Evolutionary conservation across 2,888 invertebrate genomes (phyloP).

Genomic region (Cepaea hortensis): DNA sequence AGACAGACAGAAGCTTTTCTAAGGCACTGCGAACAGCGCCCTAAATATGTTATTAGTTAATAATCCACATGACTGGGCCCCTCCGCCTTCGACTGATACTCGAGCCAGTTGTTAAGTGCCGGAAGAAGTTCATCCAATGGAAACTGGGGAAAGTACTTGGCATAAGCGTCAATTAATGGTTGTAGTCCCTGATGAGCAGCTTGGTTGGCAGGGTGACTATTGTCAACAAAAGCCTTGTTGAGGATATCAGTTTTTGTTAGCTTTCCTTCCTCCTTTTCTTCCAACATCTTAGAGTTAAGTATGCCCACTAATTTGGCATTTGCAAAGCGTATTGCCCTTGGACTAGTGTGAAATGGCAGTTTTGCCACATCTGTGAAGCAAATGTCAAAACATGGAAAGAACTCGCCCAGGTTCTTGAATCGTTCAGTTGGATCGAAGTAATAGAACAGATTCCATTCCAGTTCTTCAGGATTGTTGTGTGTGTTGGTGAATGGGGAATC

Average conservation of each 20-base stretch:
- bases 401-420: constrained; percentile 22
- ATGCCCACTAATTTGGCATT: constrained; percentile 37
- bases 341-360: constrained; percentile 46
- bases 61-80: not conserved
- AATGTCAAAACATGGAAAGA: constrained; percentile 47
- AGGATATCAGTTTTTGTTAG: constrained; percentile 33
- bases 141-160: constrained; percentile 32
- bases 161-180: not conserved
- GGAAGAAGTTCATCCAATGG: not conserved
- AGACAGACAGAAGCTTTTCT: too few relatives aligned
- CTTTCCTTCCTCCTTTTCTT: constrained; percentile 43
- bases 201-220: not conserved
- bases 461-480: not conserved
- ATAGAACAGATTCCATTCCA: constrained; percentile 22
- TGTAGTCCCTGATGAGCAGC: not conserved
- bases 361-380: constrained; percentile 38
- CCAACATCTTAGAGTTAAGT: constrained; percentile 42
- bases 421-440: constrained; percentile 45
- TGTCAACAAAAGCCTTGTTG: not conserved
- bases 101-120: constrained; percentile 9
- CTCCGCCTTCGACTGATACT: not conserved
- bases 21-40: too few relatives aligned
- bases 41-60: too few relatives aligned
- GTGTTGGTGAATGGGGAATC: not conserved
- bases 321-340: constrained; percentile 48